Base-by-base conservation (phyloP, 1,140 invertebrate species). In the Sarcophaga bullata region DNA sequence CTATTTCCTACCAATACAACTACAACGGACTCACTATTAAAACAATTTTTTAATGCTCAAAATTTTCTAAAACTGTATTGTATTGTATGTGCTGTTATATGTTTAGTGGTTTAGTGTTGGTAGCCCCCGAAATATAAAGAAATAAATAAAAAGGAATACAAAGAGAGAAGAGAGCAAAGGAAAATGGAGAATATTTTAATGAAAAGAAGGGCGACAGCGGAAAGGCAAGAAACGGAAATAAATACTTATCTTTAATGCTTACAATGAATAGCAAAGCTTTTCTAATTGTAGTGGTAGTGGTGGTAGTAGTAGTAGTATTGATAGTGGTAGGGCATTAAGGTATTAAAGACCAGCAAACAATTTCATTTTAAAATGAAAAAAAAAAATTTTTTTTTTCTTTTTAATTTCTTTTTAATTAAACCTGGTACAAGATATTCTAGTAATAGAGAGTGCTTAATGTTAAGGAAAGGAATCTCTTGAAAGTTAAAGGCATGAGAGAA, bases 21-120 rank as follows among this genome's bases (percentile, higher is more conserved):
- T 6, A 19, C 17, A 19, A 68, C 62, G 19, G n/a, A 68, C 7
- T 19, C 54, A 58, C 54, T 58, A 37, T 37, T 37, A 37, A 37
- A 37, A 37, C 25, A 4, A 37, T 37, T 37, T 37, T 58, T 68
- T 68, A 19, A 68, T 58, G 54, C 5, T 25, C 8, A 68, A 68
- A 68, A 68, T 68, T 37, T 68, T 68, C 62, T 68, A 68, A 37
- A 68, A 68, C 62, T 68, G 19, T 68, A 68, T 68, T 68, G 17
- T 68, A 25, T 68, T 19, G 25, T 37, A 37, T 19, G 25, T 37
- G 4, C 25, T 2, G 25, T 37, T 37, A 37, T 4, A 58, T 68
- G n/a, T n/a, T n/a, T n/a, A 68, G 62, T 68, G 62, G 62, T 68
- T 68, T 68, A 68, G 62, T 68, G 62, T 68, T 68, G 10, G 62